Base-by-base conservation (phyloP, 2,888 invertebrate species). In the Gastrophysa polygoni region DNA sequence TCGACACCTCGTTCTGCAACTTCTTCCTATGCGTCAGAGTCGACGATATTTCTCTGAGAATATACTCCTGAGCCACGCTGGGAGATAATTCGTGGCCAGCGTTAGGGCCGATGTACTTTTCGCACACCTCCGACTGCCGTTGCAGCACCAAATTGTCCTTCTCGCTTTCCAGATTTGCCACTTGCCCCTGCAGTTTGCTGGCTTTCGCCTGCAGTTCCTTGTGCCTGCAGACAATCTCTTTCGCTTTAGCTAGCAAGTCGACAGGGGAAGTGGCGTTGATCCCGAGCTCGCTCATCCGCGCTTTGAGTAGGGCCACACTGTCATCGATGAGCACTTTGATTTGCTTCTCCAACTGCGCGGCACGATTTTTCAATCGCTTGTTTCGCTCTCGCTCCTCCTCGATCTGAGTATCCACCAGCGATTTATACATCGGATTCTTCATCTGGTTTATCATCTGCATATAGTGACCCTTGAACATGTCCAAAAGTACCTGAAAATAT, bases 151-250 rank as follows among this genome's bases (percentile, higher is more conserved):
- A 82, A 73, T 86, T 85, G 56, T 88, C 87, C 79, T 94, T 92
- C 75, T 93, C 92, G 68, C 87, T 86, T 81, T 95, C 94, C 74
- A 91, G 85, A 72, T 84, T 86, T 58, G 85, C 84, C 64, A 95
- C 93, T 85, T 94, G 93, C 29, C 88, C 87, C 78, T 96, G 94
- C 64, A 97, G 84, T 78, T 91, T 91, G 77, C 91, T 91, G 1
- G 93, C 94, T 82, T 94, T 91, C 64, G 91, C 90, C 82, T 96
- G 96, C 61, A 96, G 83, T 77, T 96, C 95, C 80, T 95, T 96
- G 80, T 97, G 96, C 24, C 93, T 85, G 59, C 93, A 89, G 28
- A 97, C 96, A 73, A 97, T 97, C 83, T 95, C 93, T 79, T 93
- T 94, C 56, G 94, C 93, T 81, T 93, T 92, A 4, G 92, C 89